A percentile compares a stretch with the other conserved stretches of the same genome.
Evolutionary conservation across 1,140 invertebrate species (phyloP).

Genomic region (Papilio polyxenes): DNA sequence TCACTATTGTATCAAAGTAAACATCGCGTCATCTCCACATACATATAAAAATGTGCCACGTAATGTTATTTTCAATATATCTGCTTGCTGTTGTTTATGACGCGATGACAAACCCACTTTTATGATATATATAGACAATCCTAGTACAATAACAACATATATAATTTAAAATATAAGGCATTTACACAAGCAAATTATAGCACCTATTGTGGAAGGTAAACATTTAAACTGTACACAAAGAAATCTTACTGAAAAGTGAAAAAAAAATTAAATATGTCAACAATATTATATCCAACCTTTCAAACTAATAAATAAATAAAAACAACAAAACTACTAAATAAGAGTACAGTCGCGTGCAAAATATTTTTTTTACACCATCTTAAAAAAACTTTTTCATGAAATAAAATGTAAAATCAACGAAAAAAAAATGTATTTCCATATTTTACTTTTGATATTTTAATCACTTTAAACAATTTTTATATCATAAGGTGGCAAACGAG

Average conservation of each 20-base stretch:
- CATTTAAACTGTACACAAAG: constrained; percentile 41
- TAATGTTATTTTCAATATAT: not conserved
- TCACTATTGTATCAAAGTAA: not conserved
- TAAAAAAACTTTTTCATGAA: not conserved
- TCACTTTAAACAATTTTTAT: no score
- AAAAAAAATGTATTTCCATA: no score
- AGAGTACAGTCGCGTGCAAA: not conserved
- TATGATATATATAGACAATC: not conserved
- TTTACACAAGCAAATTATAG: constrained; percentile 34
- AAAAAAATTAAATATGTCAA: constrained; percentile 20
- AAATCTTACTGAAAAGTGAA: constrained; percentile 38
- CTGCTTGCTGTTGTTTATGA: not conserved
- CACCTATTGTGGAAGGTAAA: constrained; percentile 46
- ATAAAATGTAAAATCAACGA: no score
- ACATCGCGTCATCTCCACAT: not conserved
- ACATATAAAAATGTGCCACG: no score
- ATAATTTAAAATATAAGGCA: not conserved
- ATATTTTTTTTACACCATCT: not conserved
- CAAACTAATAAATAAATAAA: constrained; percentile 20
- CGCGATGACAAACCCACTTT: not conserved
- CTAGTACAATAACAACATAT: not conserved
- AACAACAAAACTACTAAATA: not conserved
- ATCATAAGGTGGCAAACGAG: no score
- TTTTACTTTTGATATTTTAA: no score
- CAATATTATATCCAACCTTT: not conserved